These are phyloP conservation scores for Slavum lentiscoides DNA, from an alignment of 2,888 invertebrate genomes.

Conservation along the genomic window DNA sequence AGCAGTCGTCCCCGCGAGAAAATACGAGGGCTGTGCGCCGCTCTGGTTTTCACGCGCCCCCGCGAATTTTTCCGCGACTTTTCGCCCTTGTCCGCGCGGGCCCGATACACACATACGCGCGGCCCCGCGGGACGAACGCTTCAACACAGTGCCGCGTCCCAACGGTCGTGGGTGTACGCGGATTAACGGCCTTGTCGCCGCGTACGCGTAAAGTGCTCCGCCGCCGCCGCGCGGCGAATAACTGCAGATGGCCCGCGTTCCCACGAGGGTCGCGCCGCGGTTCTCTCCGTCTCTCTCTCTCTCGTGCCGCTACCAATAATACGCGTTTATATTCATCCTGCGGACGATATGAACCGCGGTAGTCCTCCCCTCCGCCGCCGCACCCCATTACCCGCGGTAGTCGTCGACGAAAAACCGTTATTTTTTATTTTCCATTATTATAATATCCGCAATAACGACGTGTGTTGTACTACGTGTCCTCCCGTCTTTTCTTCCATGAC, in stretches of 20 bases:
- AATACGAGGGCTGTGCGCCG: too few species aligned
- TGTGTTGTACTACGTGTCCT: too few species aligned
- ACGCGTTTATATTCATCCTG: too few species aligned
- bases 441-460: too few species aligned
- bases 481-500: too few species aligned
- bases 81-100: constrained; percentile 41
- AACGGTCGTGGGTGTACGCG: not conserved
- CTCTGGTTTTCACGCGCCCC: not conserved
- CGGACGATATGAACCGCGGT: not conserved
- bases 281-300: too few species aligned
- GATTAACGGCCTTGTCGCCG: constrained; percentile 41
- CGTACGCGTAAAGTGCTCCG: not conserved
- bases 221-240: constrained; percentile 20
- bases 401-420: constrained; percentile 32
- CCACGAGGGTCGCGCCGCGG: constrained; percentile 44
- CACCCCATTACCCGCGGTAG: not conserved
- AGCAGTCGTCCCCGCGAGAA: too few species aligned
- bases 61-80: constrained; percentile 34
- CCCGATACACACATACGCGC: not conserved
- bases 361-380: constrained; percentile 17
- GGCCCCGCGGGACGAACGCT: constrained; percentile 3
- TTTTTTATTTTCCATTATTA: not conserved
- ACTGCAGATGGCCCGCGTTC: constrained; percentile 50
- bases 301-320: not conserved
- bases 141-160: not conserved